Conservation (phyloP, 2,888 invertebrate species). For the Latrodectus elegans region DNA sequence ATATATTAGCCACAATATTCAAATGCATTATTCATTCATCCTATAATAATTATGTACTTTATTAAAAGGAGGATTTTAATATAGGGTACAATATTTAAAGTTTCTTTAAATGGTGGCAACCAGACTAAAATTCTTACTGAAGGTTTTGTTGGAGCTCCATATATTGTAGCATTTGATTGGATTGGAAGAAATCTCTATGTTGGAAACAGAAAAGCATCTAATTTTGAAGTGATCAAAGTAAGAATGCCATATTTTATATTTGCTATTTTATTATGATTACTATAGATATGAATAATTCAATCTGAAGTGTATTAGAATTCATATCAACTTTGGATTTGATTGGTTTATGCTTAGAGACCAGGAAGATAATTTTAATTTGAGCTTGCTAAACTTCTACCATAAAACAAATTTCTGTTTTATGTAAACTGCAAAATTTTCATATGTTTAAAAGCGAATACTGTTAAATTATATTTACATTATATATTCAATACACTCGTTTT, state of each 20-base stretch:
- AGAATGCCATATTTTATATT: constrained; percentile 21
- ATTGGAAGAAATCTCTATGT: constrained; percentile 94
- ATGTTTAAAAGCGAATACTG: too few species aligned
- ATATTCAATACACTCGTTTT: too few species aligned
- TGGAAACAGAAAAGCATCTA: constrained; percentile 90
- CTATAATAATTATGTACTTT: neutral
- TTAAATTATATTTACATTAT: too few species aligned
- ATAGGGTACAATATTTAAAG: constrained; percentile 88
- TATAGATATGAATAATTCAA: too few species aligned
- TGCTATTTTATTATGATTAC: too few species aligned
- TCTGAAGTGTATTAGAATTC: too few species aligned
- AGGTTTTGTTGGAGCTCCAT: constrained; percentile 93
- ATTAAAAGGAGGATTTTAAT: neutral
- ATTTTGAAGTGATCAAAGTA: constrained; percentile 87
- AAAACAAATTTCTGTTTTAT: too few species aligned
- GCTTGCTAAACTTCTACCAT: too few species aligned
- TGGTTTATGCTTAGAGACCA: too few species aligned
- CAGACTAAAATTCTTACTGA: constrained; percentile 86
- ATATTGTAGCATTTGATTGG: constrained; percentile 96
- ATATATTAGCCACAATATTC: neutral
- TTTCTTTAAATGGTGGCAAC: constrained; percentile 89
- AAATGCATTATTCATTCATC: neutral
- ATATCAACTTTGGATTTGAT: too few species aligned
- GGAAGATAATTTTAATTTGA: too few species aligned
- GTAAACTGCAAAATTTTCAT: too few species aligned